Conservation (phyloP, 1,140 invertebrate genomes). For the Orchestia grillus region DNA sequence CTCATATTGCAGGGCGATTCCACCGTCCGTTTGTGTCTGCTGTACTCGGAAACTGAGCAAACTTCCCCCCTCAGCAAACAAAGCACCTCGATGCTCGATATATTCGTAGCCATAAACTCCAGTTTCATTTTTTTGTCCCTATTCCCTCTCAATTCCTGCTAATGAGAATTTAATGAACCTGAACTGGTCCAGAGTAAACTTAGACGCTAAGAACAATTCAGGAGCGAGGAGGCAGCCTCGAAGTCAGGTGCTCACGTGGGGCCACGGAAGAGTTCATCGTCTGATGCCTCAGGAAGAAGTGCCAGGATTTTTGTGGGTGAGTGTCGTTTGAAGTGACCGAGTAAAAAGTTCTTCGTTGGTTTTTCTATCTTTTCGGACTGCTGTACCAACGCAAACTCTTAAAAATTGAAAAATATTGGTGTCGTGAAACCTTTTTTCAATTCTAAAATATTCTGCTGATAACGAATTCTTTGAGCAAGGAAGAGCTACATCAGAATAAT, state of each 20-base stretch:
- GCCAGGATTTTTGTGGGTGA: neutral
- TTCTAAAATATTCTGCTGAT: too few species aligned
- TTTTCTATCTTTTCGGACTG: too few species aligned
- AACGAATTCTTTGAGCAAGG: too few species aligned
- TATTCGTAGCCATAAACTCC: neutral
- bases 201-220: neutral
- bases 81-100: neutral
- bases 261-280: too few species aligned
- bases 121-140: neutral
- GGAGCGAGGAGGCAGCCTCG: neutral
- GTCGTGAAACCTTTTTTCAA: too few species aligned
- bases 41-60: neutral
- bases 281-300: neutral
- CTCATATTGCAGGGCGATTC: neutral
- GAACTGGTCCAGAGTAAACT: neutral
- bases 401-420: too few species aligned
- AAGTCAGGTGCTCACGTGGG: neutral
- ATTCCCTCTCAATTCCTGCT: neutral
- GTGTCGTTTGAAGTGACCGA: neutral
- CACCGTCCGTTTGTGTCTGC: neutral
- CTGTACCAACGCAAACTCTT: too few species aligned
- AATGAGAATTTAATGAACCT: constrained; percentile 10
- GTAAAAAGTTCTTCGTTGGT: too few species aligned
- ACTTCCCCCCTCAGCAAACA: neutral
- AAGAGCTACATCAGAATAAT: too few species aligned